A percentile compares a stretch with the other conserved stretches of the same genome.
Evolutionary conservation across 2,797 vertebrate species (phyloP).

Genomic region (Cryptoprocta ferox): DNA sequence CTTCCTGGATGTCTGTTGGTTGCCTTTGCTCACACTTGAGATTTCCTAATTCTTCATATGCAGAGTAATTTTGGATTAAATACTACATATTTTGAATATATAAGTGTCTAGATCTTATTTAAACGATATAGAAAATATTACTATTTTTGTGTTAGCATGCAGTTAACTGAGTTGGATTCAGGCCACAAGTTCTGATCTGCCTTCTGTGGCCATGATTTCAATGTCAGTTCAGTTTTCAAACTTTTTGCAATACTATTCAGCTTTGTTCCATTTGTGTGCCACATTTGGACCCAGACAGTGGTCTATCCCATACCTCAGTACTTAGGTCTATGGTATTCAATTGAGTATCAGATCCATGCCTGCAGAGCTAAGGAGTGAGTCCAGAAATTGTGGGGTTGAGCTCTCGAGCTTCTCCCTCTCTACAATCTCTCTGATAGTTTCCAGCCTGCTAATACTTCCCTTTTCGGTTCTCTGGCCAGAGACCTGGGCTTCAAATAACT

Average conservation of each 20-base stretch:
- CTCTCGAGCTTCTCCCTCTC: background rate
- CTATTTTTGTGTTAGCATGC: background rate
- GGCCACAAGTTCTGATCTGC: background rate
- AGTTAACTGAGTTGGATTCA: background rate
- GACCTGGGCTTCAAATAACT: background rate
- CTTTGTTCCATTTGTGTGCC: background rate
- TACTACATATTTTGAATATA: background rate
- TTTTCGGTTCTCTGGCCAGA: background rate
- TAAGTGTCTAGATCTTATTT: background rate
- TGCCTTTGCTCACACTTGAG: background rate
- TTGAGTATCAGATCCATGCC: background rate
- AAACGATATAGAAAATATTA: background rate
- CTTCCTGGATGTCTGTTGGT: background rate
- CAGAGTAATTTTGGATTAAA: background rate
- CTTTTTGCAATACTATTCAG: background rate
- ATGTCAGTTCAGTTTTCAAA: conserved; percentile 12
- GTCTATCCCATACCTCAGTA: background rate
- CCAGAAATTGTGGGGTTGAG: background rate
- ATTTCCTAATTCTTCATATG: background rate
- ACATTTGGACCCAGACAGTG: background rate
- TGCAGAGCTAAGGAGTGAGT: background rate
- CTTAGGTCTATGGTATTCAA: background rate
- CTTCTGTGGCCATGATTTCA: background rate
- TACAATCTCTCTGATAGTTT: background rate
- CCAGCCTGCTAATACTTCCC: background rate